Evolutionary conservation across 2,113 vertebrate species (phyloP), one percentile per base, ranked within the genome.

Genomic region (Bufo bufo): DNA sequence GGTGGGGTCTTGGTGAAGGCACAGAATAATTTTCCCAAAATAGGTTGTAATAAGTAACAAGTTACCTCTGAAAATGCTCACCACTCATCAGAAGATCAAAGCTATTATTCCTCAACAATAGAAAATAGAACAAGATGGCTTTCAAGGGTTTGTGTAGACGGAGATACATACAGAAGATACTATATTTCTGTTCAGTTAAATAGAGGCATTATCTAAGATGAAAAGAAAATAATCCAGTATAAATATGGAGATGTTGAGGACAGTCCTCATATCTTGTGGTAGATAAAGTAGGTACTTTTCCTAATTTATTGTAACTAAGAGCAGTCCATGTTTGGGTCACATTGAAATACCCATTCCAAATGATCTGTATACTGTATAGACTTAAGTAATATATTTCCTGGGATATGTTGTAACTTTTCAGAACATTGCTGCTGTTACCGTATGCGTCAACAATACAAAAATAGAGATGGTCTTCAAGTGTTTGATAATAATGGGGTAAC

Each of bases 81-180:
- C 20, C 11, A 20, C 79, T 8, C 16, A 1, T 83, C 61, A 23
- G 47, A 83, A 69, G 11, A 83, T 49, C 33, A 12, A 2, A 69
- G 61, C 61, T 66, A 66, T 83, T 66, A n/a, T 50, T 83, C 12
- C 49, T n/a, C 47, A 52, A 23, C 19, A 66, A 83, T 16, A 33
- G 81, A 52, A 83, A 66, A 66, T 83, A 69, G 81, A 63, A 50
- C 63, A 69, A 69, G 47, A 66, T 52, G 45, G 45, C 19, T 83
- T 49, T 66, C 61, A 83, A 69, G 81, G 13, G 63, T 20, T 82
- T 82, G 56, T 50, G 7, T 20, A 13, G 54, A 23, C 14, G 14
- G 12, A 43, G 23, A 59, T 20, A 17, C 33, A 45, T 81, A 45
- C 43, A 45, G n/a, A 12, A 83, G 47, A 83, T 83, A 69, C 52